Evolutionary conservation across 2,888 invertebrate species (phyloP), one percentile per base, ranked within the genome.

Genomic region (Cataglyphis cursor): DNA sequence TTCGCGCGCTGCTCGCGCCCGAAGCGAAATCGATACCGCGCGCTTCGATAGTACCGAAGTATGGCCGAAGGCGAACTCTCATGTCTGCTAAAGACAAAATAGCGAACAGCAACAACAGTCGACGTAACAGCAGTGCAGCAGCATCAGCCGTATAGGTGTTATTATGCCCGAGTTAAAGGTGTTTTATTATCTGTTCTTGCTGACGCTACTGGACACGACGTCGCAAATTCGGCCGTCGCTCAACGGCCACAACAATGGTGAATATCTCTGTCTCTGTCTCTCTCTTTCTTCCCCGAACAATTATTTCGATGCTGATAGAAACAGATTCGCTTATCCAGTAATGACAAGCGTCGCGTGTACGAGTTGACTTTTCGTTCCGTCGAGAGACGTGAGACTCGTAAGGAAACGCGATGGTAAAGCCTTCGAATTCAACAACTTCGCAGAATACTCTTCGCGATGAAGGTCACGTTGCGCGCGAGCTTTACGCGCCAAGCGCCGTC

Each of bases 181-280:
- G 95, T 96, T 96, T 96, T 96, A 96, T 96, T 96, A 96, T 95
- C 95, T 97, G 95, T 96, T 97, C 95, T 94, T 96, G 95, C 95
- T 97, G 95, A 96, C 96, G 93, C 95, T 97, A 94, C 95, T 97
- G 94, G 96, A 97, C 95, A 96, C 96, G 94, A 96, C 97, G 90
- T 96, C 96, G 92, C 96, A 96, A 95, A 97, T 96, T 89, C 96
- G 96, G 95, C 96, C 97, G 95, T 96, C 97, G 95, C 96, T 96
- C 92, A 97, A 97, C 95, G 97, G 97, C 95, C 97, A 96, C 95
- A 97, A 96, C 95, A 97, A 97, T 96, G 97, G 97, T 97, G 96
- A 96, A 95, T 84, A 28, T 82, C 68, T 95, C 95, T 94, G 64
- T 91, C 95, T 95, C 95, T 57, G 1, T 68, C 41, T 54, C 8